Conservation (phyloP, 2,888 invertebrate genomes). For the Thereva nobilitata region DNA sequence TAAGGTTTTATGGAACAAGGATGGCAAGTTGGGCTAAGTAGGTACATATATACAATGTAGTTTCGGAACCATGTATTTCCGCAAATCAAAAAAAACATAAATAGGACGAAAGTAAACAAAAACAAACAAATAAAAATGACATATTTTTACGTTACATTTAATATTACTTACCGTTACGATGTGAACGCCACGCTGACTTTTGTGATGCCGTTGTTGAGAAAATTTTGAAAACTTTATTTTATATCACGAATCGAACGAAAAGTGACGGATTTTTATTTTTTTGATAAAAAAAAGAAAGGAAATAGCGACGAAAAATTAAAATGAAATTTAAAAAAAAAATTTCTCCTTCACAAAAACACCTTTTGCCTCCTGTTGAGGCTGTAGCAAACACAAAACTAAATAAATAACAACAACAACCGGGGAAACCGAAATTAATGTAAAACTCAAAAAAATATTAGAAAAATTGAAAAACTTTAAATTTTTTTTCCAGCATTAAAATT, state of each 20-base stretch:
- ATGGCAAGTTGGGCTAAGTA: too few species aligned
- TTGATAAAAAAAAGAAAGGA: background rate
- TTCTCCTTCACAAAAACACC: background rate
- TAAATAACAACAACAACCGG: too few species aligned
- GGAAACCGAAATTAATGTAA: too few species aligned
- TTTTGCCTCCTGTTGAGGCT: too few species aligned
- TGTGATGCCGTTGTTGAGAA: conserved; percentile 44
- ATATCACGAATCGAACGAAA: background rate
- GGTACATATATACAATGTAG: too few species aligned
- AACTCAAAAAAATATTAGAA: too few species aligned
- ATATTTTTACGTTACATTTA: too few species aligned
- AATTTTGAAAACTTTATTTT: conserved; percentile 33
- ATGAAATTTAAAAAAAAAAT: conserved; percentile 9
- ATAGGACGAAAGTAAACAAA: background rate
- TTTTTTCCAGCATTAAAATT: too few species aligned
- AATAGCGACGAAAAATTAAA: background rate
- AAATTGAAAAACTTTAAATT: too few species aligned
- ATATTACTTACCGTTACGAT: conserved; percentile 43
- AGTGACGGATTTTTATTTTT: background rate
- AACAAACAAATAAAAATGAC: too few species aligned
- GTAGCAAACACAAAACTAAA: too few species aligned
- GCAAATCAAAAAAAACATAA: background rate
- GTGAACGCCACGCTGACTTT: conserved; percentile 44
- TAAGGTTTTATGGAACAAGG: too few species aligned
- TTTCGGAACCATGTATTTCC: background rate